Conservation (phyloP, 2,113 vertebrate genomes). For the Gambusia holbrooki region DNA sequence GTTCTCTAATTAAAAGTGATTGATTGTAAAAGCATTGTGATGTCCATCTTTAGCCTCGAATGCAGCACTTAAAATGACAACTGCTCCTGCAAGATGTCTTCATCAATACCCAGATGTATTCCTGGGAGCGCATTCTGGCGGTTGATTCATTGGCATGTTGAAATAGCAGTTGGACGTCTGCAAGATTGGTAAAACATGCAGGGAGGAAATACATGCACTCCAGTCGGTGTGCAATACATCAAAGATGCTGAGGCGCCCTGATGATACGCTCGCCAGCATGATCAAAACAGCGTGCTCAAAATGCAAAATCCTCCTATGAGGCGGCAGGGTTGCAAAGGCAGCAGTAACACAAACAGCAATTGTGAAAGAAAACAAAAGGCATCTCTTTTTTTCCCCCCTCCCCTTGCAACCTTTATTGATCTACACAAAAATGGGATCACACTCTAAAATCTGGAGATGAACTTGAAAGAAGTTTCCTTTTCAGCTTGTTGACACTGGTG, state of each 20-base stretch:
- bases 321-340: slow-evolving; percentile 34
- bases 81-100: slow-evolving; percentile 40
- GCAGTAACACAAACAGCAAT: slow-evolving; percentile 56
- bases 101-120: slow-evolving; percentile 49
- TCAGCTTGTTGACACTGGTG: slow-evolving; percentile 56
- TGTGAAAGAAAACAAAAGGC: slow-evolving; percentile 36
- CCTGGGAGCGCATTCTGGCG: slow-evolving; percentile 46
- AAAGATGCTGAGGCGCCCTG: slow-evolving; percentile 64
- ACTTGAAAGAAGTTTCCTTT: slow-evolving; percentile 54
- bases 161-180: slow-evolving; percentile 64
- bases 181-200: slow-evolving; percentile 64
- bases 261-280: slow-evolving; percentile 65
- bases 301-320: slow-evolving; percentile 48
- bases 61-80: slow-evolving; percentile 52
- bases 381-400: background rate
- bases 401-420: slow-evolving; percentile 33
- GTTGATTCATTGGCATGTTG: slow-evolving; percentile 69
- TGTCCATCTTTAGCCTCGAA: slow-evolving; percentile 40
- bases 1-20: slow-evolving; percentile 48
- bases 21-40: slow-evolving; percentile 23
- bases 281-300: slow-evolving; percentile 71
- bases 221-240: slow-evolving; percentile 70
- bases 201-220: slow-evolving; percentile 43
- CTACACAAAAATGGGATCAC: slow-evolving; percentile 26
- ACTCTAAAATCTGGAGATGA: slow-evolving; percentile 31